phyloP scores from a whole-genome alignment of 1,140 invertebrate genomes.

The Piezodorus guildinii region DNA sequence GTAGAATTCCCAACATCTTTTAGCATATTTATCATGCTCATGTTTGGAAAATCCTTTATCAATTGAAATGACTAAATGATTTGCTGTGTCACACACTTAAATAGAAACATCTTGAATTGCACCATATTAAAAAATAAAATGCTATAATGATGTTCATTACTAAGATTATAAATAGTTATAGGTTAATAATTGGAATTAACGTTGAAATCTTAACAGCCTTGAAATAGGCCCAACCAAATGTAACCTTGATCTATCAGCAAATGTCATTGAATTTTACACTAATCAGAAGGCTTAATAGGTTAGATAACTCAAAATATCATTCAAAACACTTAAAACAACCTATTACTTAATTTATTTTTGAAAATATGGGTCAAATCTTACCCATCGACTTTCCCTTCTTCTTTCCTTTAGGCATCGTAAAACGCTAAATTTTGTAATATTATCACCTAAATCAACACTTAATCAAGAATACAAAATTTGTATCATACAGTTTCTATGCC shows the following conservation, averaged over 20 bases:
- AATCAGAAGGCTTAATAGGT: no score
- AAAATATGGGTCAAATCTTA: slow-evolving; percentile 16
- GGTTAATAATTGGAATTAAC: no score
- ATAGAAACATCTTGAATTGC: no score
- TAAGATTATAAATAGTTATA: no score
- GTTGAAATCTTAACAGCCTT: not conserved
- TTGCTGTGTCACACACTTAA: no score
- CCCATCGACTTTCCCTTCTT: slow-evolving; percentile 27
- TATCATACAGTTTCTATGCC: slow-evolving; percentile 27
- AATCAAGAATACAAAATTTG: slow-evolving; percentile 30
- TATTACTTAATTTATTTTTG: not conserved
- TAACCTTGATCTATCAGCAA: slow-evolving; percentile 9
- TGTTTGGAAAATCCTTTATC: no score
- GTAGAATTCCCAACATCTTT: no score
- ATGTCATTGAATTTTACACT: not conserved
- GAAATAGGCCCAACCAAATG: not conserved
- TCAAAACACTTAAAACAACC: not conserved
- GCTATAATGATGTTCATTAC: no score
- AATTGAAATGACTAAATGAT: no score
- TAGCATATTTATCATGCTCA: no score
- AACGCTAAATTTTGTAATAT: slow-evolving; percentile 12
- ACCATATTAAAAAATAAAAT: no score
- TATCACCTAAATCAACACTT: slow-evolving; percentile 24
- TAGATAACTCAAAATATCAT: no score
- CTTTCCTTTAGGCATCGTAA: slow-evolving; percentile 29